Percentiles rank a stretch among this genome's conserved stretches.
Evolutionary conservation across 2,888 invertebrate species (phyloP).

Genomic region (Cheilosia grossa): DNA sequence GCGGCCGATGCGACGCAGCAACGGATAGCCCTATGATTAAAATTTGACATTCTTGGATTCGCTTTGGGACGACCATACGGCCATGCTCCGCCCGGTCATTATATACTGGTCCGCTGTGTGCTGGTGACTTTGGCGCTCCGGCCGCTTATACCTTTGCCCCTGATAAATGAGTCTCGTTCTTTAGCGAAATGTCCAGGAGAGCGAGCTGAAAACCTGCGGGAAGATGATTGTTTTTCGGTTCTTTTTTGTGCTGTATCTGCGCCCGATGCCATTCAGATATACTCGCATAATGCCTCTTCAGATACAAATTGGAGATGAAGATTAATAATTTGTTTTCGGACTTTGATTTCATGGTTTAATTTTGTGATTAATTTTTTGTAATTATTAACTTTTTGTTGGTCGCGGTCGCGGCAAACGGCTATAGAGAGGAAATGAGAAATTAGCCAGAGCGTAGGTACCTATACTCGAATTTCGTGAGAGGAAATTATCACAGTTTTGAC

Average conservation of each 20-base stretch:
- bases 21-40: slow-evolving; percentile 71
- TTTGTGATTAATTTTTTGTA: slow-evolving; percentile 73
- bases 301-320: slow-evolving; percentile 68
- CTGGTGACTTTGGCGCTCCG: slow-evolving; percentile 64
- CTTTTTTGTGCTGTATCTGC: slow-evolving; percentile 60
- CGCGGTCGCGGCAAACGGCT: neutral
- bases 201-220: neutral
- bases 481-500: slow-evolving; percentile 30
- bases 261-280: slow-evolving; percentile 27
- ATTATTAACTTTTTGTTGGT: slow-evolving; percentile 58
- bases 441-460: slow-evolving; percentile 2
- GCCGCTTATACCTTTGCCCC: slow-evolving; percentile 53
- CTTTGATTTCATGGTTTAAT: slow-evolving; percentile 74
- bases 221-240: slow-evolving; percentile 62
- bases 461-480: slow-evolving; percentile 5
- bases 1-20: neutral
- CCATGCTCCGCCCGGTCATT: slow-evolving; percentile 62
- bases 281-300: neutral
- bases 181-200: slow-evolving; percentile 62
- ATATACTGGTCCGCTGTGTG: slow-evolving; percentile 34
- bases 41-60: slow-evolving; percentile 72
- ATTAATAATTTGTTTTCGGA: slow-evolving; percentile 74
- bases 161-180: slow-evolving; percentile 68
- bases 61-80: slow-evolving; percentile 15
- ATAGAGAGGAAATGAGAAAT: slow-evolving; percentile 54